Evolutionary conservation across 2,113 vertebrate species (phyloP).

Genomic region (Labeo catla): DNA sequence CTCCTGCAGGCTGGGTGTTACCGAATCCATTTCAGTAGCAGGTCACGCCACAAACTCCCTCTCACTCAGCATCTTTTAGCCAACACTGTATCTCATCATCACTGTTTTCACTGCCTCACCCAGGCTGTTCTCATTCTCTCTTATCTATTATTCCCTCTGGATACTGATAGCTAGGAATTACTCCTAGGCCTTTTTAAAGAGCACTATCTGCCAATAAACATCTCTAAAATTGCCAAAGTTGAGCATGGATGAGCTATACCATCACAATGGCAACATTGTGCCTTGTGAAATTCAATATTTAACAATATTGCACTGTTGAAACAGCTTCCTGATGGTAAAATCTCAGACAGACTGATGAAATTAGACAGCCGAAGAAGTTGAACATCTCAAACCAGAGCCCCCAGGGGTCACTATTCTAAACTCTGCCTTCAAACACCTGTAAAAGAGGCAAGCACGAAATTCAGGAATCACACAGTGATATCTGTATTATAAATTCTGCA

Average conservation of each 20-base stretch:
- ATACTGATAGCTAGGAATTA: conserved; percentile 58
- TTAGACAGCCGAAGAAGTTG: background rate
- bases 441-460: background rate
- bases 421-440: background rate
- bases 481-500: conserved; percentile 8
- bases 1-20: conserved; percentile 38
- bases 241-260: conserved; percentile 30
- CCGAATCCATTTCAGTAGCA: conserved; percentile 51
- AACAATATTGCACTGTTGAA: conserved; percentile 4
- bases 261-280: conserved; percentile 21
- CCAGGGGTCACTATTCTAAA: background rate
- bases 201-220: conserved; percentile 49
- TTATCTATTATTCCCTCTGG: conserved; percentile 60
- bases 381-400: conserved; percentile 17
- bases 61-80: conserved; percentile 45
- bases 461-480: background rate
- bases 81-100: conserved; percentile 45
- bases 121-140: conserved; percentile 44
- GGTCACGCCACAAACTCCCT: conserved; percentile 42
- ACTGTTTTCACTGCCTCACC: conserved; percentile 44
- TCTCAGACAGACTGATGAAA: conserved; percentile 4
- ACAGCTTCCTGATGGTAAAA: conserved; percentile 21
- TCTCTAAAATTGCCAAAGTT: conserved; percentile 48
- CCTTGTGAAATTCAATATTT: background rate
- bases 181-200: conserved; percentile 48